These are phyloP conservation scores for Sepiola atlantica DNA, from an alignment of 2,888 invertebrate species.

Conservation along the genomic window DNA sequence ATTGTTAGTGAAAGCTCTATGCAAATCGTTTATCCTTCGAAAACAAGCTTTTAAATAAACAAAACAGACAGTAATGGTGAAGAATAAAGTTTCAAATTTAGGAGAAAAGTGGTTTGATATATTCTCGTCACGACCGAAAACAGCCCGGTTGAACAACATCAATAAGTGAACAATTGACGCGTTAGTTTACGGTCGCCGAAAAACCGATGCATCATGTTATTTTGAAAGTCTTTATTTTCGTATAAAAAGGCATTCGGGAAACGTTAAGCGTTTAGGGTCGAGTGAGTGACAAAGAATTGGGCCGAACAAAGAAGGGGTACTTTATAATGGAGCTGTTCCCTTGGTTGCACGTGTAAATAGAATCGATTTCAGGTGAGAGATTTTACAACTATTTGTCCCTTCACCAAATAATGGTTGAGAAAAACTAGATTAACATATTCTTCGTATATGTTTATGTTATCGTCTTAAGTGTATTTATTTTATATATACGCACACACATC, in stretches of 20 bases:
- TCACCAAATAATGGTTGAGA: background rate
- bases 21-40: no score
- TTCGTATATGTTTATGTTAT: background rate
- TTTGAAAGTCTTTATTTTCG: conserved; percentile 10
- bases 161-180: background rate
- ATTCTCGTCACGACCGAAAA: background rate
- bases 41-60: no score
- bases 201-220: background rate
- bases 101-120: background rate
- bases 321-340: background rate
- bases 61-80: background rate
- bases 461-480: no score
- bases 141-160: background rate
- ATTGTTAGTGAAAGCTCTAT: no score
- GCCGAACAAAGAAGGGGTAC: background rate
- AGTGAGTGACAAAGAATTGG: background rate
- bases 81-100: background rate
- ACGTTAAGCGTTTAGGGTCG: background rate
- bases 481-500: no score
- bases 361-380: background rate
- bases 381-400: background rate
- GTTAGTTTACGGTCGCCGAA: background rate
- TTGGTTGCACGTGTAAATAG: background rate
- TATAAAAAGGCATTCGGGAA: background rate
- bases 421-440: background rate